Conservation (phyloP, 1,140 invertebrate genomes). For the silkworm (Bombyx mori) region ASM3026992v2 NC_085107.1:16331001-16331500, state of each 20-base stretch:
- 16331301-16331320: slow-evolving; percentile 58
- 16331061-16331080: slow-evolving; percentile 18
- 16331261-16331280: slow-evolving; percentile 68
- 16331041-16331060: too few relatives aligned
- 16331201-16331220: background rate
- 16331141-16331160: too few relatives aligned
- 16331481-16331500: slow-evolving; percentile 61
- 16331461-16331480: slow-evolving; percentile 50
- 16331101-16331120: slow-evolving; percentile 31
- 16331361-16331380: slow-evolving; percentile 54
- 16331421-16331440: slow-evolving; percentile 56
- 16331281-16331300: slow-evolving; percentile 59
- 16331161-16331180: too few relatives aligned
- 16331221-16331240: slow-evolving; percentile 45
- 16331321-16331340: slow-evolving; percentile 62
- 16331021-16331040: too few relatives aligned
- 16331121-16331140: slow-evolving; percentile 2
- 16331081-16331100: slow-evolving; percentile 49
- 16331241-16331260: slow-evolving; percentile 35
- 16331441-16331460: slow-evolving; percentile 43
- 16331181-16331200: too few relatives aligned
- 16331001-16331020: too few relatives aligned
- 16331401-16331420: slow-evolving; percentile 48
- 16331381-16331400: slow-evolving; percentile 63
- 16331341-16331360: slow-evolving; percentile 68